Conservation (phyloP, 2,888 invertebrate species). For the Heliconius sara region DNA sequence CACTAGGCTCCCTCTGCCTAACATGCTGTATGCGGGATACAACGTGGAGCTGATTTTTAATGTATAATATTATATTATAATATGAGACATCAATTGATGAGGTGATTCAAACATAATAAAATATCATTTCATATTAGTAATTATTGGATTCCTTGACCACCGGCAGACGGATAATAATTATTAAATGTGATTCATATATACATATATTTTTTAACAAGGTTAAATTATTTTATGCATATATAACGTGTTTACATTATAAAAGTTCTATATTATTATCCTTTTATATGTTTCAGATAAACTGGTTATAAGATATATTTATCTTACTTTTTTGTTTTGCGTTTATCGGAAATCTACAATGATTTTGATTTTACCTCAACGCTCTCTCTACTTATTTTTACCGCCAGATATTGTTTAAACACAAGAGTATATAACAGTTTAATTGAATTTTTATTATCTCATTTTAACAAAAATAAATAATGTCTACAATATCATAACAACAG, state of each 20-base stretch:
- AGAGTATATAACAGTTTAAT: background rate
- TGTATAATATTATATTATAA: background rate
- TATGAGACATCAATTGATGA: background rate
- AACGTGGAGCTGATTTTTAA: too few species aligned
- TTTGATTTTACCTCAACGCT: background rate
- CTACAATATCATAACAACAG: background rate
- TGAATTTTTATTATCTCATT: background rate
- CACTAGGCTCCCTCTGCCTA: too few species aligned
- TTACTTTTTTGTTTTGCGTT: background rate
- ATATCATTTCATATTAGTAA: conserved; percentile 6
- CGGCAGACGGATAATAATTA: conserved; percentile 2
- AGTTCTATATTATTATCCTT: background rate
- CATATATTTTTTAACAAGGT: conserved; percentile 13
- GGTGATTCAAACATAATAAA: conserved; percentile 16
- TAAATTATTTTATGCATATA: background rate
- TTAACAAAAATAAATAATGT: background rate
- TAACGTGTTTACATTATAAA: background rate
- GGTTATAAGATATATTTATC: background rate
- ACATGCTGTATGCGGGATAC: too few species aligned
- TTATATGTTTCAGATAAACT: background rate
- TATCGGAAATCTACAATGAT: background rate
- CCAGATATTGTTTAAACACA: background rate
- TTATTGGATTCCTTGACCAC: background rate
- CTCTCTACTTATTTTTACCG: background rate
- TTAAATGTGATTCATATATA: conserved; percentile 15